phyloP scores from a whole-genome alignment of 2,888 invertebrate genomes.

The Pharmacophagus antenor region DNA sequence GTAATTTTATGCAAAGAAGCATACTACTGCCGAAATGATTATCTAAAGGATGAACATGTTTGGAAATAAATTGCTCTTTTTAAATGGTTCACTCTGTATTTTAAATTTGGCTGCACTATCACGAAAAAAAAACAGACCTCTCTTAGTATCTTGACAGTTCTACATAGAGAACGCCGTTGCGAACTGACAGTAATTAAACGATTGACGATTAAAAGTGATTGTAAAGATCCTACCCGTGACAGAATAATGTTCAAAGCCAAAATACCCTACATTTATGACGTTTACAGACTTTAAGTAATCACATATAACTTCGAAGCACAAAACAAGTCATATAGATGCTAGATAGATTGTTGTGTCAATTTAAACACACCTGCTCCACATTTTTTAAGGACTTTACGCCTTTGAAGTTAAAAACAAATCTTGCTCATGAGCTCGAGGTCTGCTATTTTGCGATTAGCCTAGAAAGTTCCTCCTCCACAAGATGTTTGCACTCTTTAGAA shows the following conservation, averaged over 20 bases:
- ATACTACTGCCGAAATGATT: too few species aligned
- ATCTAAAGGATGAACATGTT: too few species aligned
- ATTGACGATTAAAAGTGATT: too few species aligned
- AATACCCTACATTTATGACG: not conserved
- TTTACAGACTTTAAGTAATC: not conserved
- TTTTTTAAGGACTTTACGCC: not conserved
- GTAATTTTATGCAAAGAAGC: too few species aligned
- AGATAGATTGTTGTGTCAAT: not conserved
- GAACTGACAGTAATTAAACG: too few species aligned
- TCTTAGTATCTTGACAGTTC: too few species aligned
- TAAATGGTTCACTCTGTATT: too few species aligned
- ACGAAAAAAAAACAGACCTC: too few species aligned
- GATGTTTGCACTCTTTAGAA: not conserved
- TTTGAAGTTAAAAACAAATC: not conserved
- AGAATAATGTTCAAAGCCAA: not conserved
- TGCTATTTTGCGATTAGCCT: not conserved
- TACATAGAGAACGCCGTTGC: too few species aligned
- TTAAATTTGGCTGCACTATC: too few species aligned
- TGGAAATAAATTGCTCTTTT: too few species aligned
- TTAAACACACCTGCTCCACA: conserved; percentile 1
- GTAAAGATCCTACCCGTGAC: not conserved
- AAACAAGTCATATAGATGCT: conserved; percentile 6
- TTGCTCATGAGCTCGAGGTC: not conserved
- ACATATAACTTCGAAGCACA: not conserved
- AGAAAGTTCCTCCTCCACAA: not conserved